Evolutionary conservation across 2,888 invertebrate genomes (phyloP).

Genomic region (Endotricha flammealis): DNA sequence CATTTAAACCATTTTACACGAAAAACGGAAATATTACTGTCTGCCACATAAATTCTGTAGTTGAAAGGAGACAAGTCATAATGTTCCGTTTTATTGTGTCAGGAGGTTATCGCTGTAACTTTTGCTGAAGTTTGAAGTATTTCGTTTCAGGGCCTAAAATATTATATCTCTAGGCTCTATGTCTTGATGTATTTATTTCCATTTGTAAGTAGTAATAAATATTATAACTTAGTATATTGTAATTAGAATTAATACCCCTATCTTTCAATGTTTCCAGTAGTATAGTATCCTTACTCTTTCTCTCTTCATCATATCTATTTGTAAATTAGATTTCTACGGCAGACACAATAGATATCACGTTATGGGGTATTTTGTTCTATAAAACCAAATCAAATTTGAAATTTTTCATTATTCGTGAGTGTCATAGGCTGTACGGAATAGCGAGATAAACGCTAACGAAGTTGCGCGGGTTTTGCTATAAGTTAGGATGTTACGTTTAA

Average conservation of each 20-base stretch:
- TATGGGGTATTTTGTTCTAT: no score
- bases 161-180: background rate
- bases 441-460: no score
- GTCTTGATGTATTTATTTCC: background rate
- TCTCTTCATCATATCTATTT: constrained; percentile 43
- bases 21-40: no score
- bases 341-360: constrained; percentile 10
- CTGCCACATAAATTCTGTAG: no score
- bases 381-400: no score
- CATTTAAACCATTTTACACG: no score
- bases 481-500: no score
- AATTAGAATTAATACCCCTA: constrained; percentile 15
- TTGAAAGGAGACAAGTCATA: no score
- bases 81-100: no score
- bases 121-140: constrained; percentile 3
- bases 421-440: no score
- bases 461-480: no score
- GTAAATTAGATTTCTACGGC: constrained; percentile 3
- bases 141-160: constrained; percentile 10
- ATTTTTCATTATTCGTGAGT: no score
- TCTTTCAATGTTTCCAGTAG: constrained; percentile 35
- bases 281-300: constrained; percentile 29
- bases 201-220: background rate
- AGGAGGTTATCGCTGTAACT: background rate
- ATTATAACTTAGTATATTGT: background rate